These are phyloP conservation scores for Spinibarbus caldwelli DNA, from an alignment of 2,797 vertebrate genomes.

Conservation along the genomic window DNA sequence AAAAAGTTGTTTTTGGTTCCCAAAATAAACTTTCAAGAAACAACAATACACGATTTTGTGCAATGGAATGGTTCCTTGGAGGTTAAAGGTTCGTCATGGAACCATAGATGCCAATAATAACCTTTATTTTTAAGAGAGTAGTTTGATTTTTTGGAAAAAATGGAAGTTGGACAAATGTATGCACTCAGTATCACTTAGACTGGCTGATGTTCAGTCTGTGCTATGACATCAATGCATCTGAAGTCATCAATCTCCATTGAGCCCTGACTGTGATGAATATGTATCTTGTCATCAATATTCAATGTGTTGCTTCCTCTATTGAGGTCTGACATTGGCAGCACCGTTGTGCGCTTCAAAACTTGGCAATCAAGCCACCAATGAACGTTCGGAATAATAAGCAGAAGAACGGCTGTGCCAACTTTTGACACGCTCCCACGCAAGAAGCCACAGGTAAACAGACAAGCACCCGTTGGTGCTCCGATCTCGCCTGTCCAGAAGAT, in stretches of 20 bases:
- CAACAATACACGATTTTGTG: background rate
- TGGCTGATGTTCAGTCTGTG: background rate
- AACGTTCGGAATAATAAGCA: background rate
- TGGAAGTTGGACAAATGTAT: background rate
- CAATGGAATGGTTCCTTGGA: background rate
- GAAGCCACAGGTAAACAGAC: background rate
- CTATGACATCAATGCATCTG: background rate
- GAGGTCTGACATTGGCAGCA: background rate
- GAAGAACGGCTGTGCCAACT: background rate
- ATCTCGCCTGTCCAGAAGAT: slow-evolving; percentile 14
- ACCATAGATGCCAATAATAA: background rate
- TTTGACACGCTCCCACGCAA: background rate
- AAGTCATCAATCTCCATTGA: slow-evolving; percentile 12
- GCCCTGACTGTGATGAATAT: slow-evolving; percentile 14
- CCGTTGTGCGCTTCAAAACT: background rate
- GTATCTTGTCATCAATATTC: slow-evolving; percentile 16
- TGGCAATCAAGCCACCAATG: background rate
- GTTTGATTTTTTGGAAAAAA: background rate
- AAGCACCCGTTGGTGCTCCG: background rate
- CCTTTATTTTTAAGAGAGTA: background rate
- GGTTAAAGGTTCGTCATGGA: background rate
- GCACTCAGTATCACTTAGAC: background rate
- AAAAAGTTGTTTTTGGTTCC: background rate
- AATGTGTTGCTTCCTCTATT: background rate
- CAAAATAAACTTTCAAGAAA: background rate